These are phyloP conservation scores for Gonocerus acuteangulatus DNA, from an alignment of 2,888 invertebrate genomes.

Conservation along the genomic window DNA sequence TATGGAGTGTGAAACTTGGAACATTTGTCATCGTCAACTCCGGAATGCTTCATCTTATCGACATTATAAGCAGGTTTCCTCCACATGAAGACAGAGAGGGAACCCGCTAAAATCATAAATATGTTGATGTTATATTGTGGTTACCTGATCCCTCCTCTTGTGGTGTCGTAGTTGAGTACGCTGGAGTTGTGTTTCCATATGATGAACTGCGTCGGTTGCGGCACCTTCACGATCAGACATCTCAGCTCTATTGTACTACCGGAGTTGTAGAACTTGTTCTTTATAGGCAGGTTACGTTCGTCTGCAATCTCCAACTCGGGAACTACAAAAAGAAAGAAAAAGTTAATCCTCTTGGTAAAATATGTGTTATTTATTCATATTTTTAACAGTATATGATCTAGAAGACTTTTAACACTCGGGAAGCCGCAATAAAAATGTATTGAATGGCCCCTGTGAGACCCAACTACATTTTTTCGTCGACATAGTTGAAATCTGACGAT, in stretches of 20 bases:
- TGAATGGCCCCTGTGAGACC: not conserved
- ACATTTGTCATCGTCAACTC: too few relatives aligned
- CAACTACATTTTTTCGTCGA: too few relatives aligned
- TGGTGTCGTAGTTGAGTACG: conserved; percentile 69
- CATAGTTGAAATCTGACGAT: too few relatives aligned
- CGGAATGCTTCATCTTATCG: too few relatives aligned
- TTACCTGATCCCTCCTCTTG: conserved; percentile 72
- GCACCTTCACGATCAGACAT: conserved; percentile 68
- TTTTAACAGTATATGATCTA: too few relatives aligned
- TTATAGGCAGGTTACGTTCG: conserved; percentile 64
- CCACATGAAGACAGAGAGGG: too few relatives aligned
- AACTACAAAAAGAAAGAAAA: conserved; percentile 50
- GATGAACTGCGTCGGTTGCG: conserved; percentile 61
- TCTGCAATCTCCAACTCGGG: conserved; percentile 74
- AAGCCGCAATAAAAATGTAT: not conserved
- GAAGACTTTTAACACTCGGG: not conserved
- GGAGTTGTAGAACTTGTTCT: conserved; percentile 73
- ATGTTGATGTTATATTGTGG: too few relatives aligned
- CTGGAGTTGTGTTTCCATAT: conserved; percentile 70
- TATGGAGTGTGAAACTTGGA: too few relatives aligned
- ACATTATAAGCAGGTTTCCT: too few relatives aligned
- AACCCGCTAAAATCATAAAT: too few relatives aligned
- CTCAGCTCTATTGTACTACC: conserved; percentile 74
- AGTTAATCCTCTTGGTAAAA: too few relatives aligned
- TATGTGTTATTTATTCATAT: too few relatives aligned